These are phyloP conservation scores for Grammomys dolichurus DNA, from an alignment of 2,113 vertebrate species.

Conservation along the genomic window DNA sequence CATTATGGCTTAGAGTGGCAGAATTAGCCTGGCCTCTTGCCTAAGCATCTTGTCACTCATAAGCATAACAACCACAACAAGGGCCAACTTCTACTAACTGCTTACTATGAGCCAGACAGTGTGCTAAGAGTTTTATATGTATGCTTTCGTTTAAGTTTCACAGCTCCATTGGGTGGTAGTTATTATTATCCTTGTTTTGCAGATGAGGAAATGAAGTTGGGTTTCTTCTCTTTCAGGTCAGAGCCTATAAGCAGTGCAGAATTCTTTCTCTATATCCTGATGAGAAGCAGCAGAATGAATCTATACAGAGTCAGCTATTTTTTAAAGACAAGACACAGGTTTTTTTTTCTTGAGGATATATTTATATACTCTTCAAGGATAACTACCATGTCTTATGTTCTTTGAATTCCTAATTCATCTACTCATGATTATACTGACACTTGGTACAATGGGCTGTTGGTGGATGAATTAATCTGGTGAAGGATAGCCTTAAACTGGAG, in stretches of 20 bases:
- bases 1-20: slow-evolving; percentile 45
- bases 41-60: slow-evolving; percentile 65
- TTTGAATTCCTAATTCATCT: slow-evolving; percentile 29
- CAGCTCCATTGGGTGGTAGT: slow-evolving; percentile 1
- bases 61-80: slow-evolving; percentile 50
- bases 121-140: slow-evolving; percentile 49
- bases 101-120: slow-evolving; percentile 44
- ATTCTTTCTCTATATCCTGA: not conserved
- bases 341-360: slow-evolving; percentile 31
- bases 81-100: slow-evolving; percentile 36
- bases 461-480: not conserved
- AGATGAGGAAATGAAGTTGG: slow-evolving; percentile 55
- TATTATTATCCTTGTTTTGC: slow-evolving; percentile 58
- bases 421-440: not conserved
- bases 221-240: slow-evolving; percentile 58
- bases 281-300: not conserved
- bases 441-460: not conserved
- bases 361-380: slow-evolving; percentile 13
- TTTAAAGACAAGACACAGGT: not conserved
- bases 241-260: slow-evolving; percentile 6
- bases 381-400: not conserved
- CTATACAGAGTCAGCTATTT: not conserved
- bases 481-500: slow-evolving; percentile 6
- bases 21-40: slow-evolving; percentile 58
- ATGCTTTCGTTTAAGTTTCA: slow-evolving; percentile 57